A percentile compares a stretch with the other conserved stretches of the same genome.
These are phyloP conservation scores for Coccyzus lansbergi DNA, from an alignment of 2,797 vertebrate species.

Conservation along the genomic window DNA sequence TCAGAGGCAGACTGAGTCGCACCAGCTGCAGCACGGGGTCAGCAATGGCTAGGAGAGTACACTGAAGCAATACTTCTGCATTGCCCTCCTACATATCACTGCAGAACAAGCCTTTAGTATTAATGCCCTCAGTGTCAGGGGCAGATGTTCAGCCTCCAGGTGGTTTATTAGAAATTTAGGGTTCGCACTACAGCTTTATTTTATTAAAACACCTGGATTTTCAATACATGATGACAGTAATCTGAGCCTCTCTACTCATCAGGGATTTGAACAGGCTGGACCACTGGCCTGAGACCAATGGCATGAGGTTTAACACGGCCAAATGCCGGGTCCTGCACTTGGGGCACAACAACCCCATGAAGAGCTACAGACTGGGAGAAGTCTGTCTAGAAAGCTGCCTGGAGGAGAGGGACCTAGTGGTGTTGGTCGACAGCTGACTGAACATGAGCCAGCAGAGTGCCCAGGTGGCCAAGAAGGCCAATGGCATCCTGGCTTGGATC, in stretches of 20 bases:
- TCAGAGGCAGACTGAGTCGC: not conserved
- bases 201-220: not conserved
- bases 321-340: too few relatives aligned
- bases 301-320: too few relatives aligned
- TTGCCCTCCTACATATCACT: not conserved
- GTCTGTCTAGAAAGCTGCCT: too few relatives aligned
- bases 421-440: too few relatives aligned
- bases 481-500: too few relatives aligned
- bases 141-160: not conserved
- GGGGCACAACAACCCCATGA: too few relatives aligned
- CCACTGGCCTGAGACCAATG: too few relatives aligned
- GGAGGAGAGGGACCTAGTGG: too few relatives aligned
- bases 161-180: not conserved
- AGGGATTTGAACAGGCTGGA: too few relatives aligned
- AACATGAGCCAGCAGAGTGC: too few relatives aligned
- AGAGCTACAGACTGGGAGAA: too few relatives aligned
- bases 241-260: not conserved
- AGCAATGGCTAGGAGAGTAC: not conserved
- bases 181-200: not conserved
- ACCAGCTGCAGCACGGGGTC: not conserved
- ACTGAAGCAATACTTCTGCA: not conserved
- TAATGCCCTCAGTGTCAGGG: not conserved
- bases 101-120: fast-evolving
- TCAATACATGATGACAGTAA: not conserved
- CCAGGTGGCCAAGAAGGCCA: too few relatives aligned